A percentile compares a stretch with the other conserved stretches of the same genome.
These are phyloP conservation scores for Nomia melanderi DNA, from an alignment of 1,140 invertebrate species.

Conservation along the genomic window DNA sequence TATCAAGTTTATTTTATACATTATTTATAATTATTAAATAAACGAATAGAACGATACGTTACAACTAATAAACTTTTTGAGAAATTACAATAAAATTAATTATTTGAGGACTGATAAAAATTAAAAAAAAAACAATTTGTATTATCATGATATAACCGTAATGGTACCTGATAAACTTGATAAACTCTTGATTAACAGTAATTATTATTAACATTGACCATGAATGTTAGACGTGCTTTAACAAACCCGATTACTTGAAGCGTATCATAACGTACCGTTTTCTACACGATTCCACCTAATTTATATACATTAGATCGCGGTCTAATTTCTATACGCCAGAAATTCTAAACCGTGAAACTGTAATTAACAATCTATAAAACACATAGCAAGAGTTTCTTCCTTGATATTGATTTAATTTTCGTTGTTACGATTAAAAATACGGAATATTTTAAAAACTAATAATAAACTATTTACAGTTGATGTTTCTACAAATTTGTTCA, in stretches of 20 bases:
- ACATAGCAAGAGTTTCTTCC: background rate
- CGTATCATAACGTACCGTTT: slow-evolving; percentile 13
- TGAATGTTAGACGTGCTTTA: background rate
- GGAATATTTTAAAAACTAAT: no score
- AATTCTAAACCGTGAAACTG: slow-evolving; percentile 1
- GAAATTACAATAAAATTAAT: no score
- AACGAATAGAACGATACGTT: no score
- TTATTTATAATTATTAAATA: no score
- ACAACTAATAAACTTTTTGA: no score
- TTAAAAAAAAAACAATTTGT: no score
- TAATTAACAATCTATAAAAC: background rate
- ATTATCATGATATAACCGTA: no score
- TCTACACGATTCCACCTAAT: slow-evolving; percentile 15
- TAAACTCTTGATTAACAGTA: background rate
- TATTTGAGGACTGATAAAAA: no score
- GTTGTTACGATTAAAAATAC: no score
- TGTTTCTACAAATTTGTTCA: no score
- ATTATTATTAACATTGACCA: background rate
- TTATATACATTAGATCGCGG: slow-evolving; percentile 18
- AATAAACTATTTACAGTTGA: background rate
- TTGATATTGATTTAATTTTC: background rate
- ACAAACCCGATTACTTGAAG: background rate
- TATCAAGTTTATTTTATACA: no score
- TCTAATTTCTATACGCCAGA: slow-evolving; percentile 27
- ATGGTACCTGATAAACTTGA: no score